A percentile compares a stretch with the other conserved stretches of the same genome.
These are phyloP conservation scores for Chelon labrosus DNA, from an alignment of 2,797 vertebrate genomes.

Conservation along the genomic window DNA sequence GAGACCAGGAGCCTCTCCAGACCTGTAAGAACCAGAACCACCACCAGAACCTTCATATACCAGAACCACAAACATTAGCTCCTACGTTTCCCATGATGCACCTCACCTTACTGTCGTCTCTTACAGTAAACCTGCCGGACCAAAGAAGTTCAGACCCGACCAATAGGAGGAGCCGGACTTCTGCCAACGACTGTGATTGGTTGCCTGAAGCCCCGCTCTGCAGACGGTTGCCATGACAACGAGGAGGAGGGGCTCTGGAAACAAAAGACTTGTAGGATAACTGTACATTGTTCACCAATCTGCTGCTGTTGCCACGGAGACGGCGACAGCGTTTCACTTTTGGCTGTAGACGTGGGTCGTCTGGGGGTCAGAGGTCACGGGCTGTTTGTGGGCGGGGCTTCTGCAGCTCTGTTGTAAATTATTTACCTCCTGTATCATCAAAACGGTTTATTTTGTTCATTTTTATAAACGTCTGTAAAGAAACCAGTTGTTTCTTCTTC, in stretches of 20 bases:
- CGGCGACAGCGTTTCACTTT: background rate
- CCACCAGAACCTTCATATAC: too few relatives aligned
- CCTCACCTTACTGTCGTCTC: too few relatives aligned
- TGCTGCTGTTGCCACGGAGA: slow-evolving; percentile 56
- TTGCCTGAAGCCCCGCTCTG: slow-evolving; percentile 4
- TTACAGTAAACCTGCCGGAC: slow-evolving; percentile 87
- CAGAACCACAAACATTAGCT: too few relatives aligned
- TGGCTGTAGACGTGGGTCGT: slow-evolving; percentile 27
- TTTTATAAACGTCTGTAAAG: slow-evolving; percentile 76
- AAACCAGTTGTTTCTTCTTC: slow-evolving; percentile 32
- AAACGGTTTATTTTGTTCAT: slow-evolving; percentile 39
- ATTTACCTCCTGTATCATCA: slow-evolving; percentile 67
- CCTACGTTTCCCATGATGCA: too few relatives aligned
- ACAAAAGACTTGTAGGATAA: slow-evolving; percentile 69
- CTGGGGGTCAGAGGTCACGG: slow-evolving; percentile 20
- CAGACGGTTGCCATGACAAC: background rate
- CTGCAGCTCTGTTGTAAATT: slow-evolving; percentile 71
- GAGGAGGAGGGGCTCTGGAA: slow-evolving; percentile 6
- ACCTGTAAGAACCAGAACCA: slow-evolving; percentile 80
- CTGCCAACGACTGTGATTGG: slow-evolving; percentile 51
- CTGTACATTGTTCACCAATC: slow-evolving; percentile 68
- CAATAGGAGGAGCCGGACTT: slow-evolving; percentile 72
- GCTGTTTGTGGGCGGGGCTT: background rate
- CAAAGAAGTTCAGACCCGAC: slow-evolving; percentile 90
- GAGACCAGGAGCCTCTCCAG: slow-evolving; percentile 86